phyloP scores from a whole-genome alignment of 2,888 invertebrate species.

The Abrostola tripartita region DNA sequence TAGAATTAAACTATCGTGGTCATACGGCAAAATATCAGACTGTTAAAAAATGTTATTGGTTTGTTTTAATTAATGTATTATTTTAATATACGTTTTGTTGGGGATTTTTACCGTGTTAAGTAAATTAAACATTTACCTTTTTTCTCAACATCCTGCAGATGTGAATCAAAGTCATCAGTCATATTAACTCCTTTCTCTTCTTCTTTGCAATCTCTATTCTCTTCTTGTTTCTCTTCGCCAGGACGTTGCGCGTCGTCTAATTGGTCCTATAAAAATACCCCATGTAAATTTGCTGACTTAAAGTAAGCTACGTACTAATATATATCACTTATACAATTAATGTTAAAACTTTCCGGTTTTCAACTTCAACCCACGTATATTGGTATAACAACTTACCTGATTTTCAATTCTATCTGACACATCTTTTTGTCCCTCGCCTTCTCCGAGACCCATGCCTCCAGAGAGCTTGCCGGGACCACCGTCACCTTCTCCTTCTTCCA shows the following conservation, averaged over 20 bases:
- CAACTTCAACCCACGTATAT: no score
- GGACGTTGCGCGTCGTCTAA: constrained; percentile 95
- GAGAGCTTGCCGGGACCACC: constrained; percentile 88
- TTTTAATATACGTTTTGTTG: no score
- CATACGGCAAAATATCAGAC: no score
- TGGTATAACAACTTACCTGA: no score
- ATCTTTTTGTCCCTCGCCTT: constrained; percentile 97
- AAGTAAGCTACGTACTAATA: no score
- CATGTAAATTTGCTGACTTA: neutral
- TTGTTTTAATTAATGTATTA: no score
- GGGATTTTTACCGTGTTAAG: no score
- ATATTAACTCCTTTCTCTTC: constrained; percentile 98
- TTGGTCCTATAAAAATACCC: constrained; percentile 92
- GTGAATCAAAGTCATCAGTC: constrained; percentile 98
- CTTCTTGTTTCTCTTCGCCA: constrained; percentile 92
- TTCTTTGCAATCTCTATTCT: constrained; percentile 94
- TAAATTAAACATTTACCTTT: constrained; percentile 76
- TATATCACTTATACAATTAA: no score
- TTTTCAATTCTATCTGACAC: constrained; percentile 97
- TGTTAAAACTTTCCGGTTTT: no score
- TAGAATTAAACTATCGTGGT: no score
- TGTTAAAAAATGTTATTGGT: no score
- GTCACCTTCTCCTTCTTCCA: constrained; percentile 92
- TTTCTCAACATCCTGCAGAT: constrained; percentile 93
- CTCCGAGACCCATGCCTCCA: constrained; percentile 96